These are phyloP conservation scores for Tangara arthus DNA, from an alignment of 2,797 vertebrate genomes.

Conservation along the genomic window DNA sequence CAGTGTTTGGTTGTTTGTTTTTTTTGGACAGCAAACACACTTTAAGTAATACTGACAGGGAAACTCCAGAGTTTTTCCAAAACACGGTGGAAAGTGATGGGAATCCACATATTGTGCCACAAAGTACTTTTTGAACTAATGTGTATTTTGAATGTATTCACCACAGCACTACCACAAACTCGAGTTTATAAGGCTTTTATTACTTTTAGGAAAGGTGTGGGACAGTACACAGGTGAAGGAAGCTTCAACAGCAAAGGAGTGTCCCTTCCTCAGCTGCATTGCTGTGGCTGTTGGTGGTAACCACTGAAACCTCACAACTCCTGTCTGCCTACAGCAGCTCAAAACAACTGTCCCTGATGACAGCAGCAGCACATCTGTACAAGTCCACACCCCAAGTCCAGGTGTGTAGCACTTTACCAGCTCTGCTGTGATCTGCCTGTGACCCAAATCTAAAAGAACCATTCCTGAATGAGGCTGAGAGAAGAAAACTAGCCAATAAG, in stretches of 20 bases:
- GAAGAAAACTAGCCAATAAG: background rate
- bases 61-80: background rate
- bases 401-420: background rate
- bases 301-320: background rate
- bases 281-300: background rate
- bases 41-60: background rate
- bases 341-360: background rate
- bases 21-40: background rate
- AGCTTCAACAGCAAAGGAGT: background rate
- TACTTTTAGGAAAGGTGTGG: background rate
- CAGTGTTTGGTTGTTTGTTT: background rate
- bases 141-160: background rate
- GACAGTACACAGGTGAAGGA: background rate
- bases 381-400: background rate
- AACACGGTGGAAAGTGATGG: background rate
- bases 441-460: background rate
- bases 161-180: background rate
- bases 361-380: background rate
- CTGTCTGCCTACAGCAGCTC: background rate
- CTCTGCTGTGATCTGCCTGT: background rate
- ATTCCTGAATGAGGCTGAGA: background rate
- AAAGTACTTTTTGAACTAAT: background rate
- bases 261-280: background rate
- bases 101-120: background rate
- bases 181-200: background rate